phyloP scores from a whole-genome alignment of 2,113 vertebrate genomes.

The Poicephalus gulielmi region DNA sequence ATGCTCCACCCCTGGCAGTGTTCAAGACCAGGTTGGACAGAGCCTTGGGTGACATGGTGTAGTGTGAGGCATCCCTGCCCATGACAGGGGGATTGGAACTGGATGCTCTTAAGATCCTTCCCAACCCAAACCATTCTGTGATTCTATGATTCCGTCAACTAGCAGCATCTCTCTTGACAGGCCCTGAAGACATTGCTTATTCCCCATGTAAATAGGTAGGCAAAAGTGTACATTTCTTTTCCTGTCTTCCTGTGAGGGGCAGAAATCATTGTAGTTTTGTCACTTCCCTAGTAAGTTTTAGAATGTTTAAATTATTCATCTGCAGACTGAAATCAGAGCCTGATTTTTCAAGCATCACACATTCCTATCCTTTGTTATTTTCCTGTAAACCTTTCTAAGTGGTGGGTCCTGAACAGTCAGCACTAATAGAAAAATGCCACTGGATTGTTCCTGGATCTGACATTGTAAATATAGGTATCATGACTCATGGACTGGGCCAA shows the following conservation, averaged over 20 bases:
- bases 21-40: neutral
- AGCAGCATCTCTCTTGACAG: neutral
- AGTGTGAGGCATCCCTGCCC: too few relatives aligned
- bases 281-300: neutral
- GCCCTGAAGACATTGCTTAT: neutral
- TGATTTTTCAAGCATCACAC: neutral
- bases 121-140: neutral
- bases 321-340: neutral
- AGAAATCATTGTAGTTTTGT: neutral
- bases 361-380: neutral
- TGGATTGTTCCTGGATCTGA: neutral
- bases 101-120: too few relatives aligned
- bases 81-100: too few relatives aligned
- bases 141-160: neutral
- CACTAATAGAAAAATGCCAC: neutral
- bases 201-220: neutral
- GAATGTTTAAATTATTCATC: conserved; percentile 11
- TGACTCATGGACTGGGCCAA: neutral
- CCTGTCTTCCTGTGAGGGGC: neutral
- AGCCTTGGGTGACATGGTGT: too few relatives aligned
- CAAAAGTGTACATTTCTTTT: neutral
- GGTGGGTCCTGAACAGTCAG: neutral
- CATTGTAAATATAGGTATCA: neutral
- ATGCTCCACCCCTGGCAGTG: neutral
- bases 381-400: neutral